Percentiles rank a stretch among this genome's conserved stretches.
Conservation (phyloP, 2,797 vertebrate genomes). For the Sarcophilus harrisii region DNA sequence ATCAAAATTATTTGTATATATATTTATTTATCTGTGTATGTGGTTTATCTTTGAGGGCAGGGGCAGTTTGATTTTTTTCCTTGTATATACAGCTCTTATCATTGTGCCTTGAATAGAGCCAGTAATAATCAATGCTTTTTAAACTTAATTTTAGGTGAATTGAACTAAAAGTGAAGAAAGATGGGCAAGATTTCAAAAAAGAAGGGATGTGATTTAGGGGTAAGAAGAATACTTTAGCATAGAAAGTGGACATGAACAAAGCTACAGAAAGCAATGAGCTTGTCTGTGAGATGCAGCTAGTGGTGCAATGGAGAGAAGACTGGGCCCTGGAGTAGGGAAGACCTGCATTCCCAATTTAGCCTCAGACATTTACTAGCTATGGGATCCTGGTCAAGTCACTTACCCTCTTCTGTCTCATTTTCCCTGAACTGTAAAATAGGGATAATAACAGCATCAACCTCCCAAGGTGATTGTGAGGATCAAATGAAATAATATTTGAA, state of each 20-base stretch:
- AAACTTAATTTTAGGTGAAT: background rate
- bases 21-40: background rate
- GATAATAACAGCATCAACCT: background rate
- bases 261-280: background rate
- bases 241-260: background rate
- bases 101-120: background rate
- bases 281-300: background rate
- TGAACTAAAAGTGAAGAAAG: background rate
- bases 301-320: background rate
- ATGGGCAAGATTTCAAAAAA: background rate
- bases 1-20: background rate
- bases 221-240: background rate
- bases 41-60: background rate
- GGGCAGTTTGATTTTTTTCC: too few species aligned
- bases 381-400: background rate
- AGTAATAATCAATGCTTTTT: background rate
- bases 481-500: background rate
- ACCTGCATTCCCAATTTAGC: background rate
- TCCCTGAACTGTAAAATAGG: background rate
- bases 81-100: background rate
- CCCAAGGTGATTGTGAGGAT: background rate
- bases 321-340: background rate
- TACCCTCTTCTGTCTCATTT: background rate
- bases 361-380: background rate
- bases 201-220: background rate